A percentile compares a stretch with the other conserved stretches of the same genome.
Evolutionary conservation across 2,113 vertebrate genomes (phyloP).

Genomic region (Lichenostomus cassidix): DNA sequence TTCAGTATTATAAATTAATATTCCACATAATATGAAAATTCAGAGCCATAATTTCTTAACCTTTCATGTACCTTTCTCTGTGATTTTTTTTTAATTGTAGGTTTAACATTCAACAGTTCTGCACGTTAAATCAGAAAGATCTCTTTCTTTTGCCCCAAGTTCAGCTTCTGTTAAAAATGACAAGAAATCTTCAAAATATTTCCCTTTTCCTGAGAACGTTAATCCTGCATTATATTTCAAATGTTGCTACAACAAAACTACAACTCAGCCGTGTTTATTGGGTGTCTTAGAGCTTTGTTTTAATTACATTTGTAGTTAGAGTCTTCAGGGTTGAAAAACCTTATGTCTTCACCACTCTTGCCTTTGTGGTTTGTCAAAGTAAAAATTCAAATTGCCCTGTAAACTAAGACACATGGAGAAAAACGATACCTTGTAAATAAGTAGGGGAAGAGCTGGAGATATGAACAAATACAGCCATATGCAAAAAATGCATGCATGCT

Average conservation of each 20-base stretch:
- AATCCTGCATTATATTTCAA: neutral
- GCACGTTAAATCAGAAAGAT: neutral
- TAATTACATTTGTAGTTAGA: neutral
- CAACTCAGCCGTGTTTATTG: neutral
- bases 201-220: neutral
- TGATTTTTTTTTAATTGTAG: neutral
- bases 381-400: neutral
- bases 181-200: neutral
- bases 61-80: neutral
- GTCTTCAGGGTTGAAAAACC: neutral
- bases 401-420: neutral
- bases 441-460: neutral
- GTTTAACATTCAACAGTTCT: neutral
- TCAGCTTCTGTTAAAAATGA: neutral
- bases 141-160: neutral
- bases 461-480: neutral
- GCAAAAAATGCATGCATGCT: neutral
- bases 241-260: neutral
- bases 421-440: neutral
- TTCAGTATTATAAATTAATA: neutral
- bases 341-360: neutral
- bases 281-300: neutral
- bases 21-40: neutral
- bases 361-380: neutral
- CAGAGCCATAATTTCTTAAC: neutral